Conservation (phyloP, 2,113 vertebrate species). For the human (Homo sapiens) region DNA sequence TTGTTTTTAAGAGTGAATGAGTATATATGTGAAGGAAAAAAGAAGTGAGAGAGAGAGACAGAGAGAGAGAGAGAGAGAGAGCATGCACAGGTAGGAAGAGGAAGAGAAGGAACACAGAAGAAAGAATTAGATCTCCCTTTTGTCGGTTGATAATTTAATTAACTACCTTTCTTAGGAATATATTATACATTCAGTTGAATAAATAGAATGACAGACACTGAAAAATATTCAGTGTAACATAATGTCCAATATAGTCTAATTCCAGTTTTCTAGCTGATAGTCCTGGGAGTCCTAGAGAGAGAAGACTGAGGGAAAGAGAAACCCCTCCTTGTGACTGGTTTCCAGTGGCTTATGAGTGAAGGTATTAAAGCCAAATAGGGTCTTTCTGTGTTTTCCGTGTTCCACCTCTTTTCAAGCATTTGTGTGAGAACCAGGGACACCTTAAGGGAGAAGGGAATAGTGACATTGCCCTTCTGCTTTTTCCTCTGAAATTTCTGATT, state of each 20-base stretch:
- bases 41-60: neutral
- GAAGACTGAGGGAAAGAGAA: neutral
- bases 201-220: neutral
- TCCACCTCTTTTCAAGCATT: neutral
- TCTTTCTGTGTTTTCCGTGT: neutral
- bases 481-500: neutral
- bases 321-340: neutral
- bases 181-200: neutral
- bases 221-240: neutral
- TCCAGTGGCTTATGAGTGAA: neutral
- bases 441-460: rapidly evolving
- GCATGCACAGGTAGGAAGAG: too few species aligned
- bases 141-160: neutral
- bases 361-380: neutral
- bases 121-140: neutral
- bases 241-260: neutral
- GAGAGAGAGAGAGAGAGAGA: neutral
- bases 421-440: neutral
- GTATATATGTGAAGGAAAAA: neutral
- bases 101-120: too few species aligned
- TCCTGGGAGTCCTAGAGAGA: neutral
- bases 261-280: neutral
- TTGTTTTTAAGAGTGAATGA: neutral
- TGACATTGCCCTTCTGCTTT: neutral
- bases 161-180: neutral